A percentile compares a stretch with the other conserved stretches of the same genome.
phyloP scores from a whole-genome alignment of 2,797 vertebrate species.

The Acrossocheilus wenchowensis region DNA sequence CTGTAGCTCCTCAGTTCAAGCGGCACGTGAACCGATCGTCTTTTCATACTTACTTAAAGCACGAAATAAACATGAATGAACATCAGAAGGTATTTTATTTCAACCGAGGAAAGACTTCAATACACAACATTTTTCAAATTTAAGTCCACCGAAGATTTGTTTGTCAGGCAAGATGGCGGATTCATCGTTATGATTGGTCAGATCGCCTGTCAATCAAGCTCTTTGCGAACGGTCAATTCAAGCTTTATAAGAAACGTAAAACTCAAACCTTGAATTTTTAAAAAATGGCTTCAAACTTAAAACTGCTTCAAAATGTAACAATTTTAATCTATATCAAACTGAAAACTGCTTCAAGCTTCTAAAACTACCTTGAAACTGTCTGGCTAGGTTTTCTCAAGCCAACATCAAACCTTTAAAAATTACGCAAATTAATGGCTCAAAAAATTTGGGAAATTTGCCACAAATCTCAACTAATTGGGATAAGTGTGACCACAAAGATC shows the following conservation, averaged over 20 bases:
- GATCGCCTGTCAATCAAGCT: too few relatives aligned
- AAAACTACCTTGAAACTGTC: background rate
- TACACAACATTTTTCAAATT: too few relatives aligned
- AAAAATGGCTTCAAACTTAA: background rate
- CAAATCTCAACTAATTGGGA: background rate
- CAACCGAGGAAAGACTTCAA: too few relatives aligned
- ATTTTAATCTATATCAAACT: background rate
- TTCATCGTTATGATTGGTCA: too few relatives aligned
- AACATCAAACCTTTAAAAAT: background rate
- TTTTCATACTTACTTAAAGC: too few relatives aligned
- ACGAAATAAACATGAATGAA: too few relatives aligned
- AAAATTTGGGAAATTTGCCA: background rate
- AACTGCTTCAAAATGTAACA: background rate
- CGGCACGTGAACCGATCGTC: too few relatives aligned
- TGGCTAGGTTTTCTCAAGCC: background rate
- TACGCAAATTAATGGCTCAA: background rate
- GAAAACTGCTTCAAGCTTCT: background rate
- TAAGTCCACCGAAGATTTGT: too few relatives aligned
- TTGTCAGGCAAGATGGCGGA: too few relatives aligned
- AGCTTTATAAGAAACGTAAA: background rate
- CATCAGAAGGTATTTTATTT: too few relatives aligned
- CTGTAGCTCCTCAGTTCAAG: too few relatives aligned
- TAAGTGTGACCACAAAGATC: background rate
- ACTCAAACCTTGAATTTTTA: background rate
- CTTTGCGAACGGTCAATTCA: too few relatives aligned